Evolutionary conservation across 2,888 invertebrate genomes (phyloP).

Genomic region (Sarcophaga carnaria): DNA sequence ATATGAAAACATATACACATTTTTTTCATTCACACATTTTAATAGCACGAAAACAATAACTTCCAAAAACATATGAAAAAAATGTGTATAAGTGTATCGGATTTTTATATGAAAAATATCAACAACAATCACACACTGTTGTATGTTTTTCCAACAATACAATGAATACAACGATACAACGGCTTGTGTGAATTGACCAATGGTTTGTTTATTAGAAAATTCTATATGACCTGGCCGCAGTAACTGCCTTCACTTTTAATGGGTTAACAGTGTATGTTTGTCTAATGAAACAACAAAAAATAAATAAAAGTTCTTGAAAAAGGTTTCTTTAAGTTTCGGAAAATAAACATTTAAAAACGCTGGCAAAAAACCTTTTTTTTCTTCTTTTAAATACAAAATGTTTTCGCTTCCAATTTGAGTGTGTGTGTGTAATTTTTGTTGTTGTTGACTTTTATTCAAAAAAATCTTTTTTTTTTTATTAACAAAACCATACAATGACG

Average conservation of each 20-base stretch:
- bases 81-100: no score
- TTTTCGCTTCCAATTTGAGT: conserved; percentile 17
- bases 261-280: background rate
- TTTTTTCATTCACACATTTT: no score
- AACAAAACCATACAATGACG: conserved; percentile 19
- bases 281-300: background rate
- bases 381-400: background rate
- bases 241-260: background rate
- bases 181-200: no score
- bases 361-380: conserved; percentile 5
- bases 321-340: background rate
- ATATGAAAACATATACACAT: no score
- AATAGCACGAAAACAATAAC: no score
- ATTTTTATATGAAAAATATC: no score
- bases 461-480: background rate
- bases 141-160: no score
- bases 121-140: no score
- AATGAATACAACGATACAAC: no score
- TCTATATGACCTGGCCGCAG: background rate
- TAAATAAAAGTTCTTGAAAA: background rate
- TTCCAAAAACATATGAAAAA: no score
- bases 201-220: background rate
- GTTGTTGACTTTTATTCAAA: conserved; percentile 10
- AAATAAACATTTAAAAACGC: conserved; percentile 36
- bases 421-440: conserved; percentile 13